Base-by-base conservation (phyloP, 2,888 invertebrate species). In the Sycophila texana region DNA sequence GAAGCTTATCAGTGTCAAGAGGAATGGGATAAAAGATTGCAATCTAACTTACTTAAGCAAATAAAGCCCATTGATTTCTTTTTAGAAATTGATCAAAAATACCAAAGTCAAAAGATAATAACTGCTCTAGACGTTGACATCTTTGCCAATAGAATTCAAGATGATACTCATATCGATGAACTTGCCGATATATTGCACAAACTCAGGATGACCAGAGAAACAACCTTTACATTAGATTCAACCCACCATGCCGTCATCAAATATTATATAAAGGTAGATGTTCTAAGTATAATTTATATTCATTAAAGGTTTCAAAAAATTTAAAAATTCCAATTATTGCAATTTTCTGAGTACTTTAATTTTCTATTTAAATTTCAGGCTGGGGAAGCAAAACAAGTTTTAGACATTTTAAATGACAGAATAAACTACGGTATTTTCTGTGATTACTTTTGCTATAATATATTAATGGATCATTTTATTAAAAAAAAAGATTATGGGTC, bases 371-470 rank as follows among this genome's bases (percentile, higher is more conserved):
- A 30, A 53, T 63, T 81, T 14, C 53, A 82, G 82, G 13, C 65
- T 61, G 82, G 73, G 49, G 39, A 72, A 67, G 18, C 67, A 18
- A 20, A 94, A 18, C 93, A 95, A 74, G 91, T 98, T 16, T 87
- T 97, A 0, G 91, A 93, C 18, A 92, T 97, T 10, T 91, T 99
- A 65, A 93, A 95, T 86, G 95, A 98, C 88, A 94, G 96, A 74
- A 89, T 96, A 18, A 95, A 95, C 87, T 99, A 95, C 92, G 99
- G 99, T 1, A 91, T 99, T 51, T 98, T 98, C 88, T 93, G 97
- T n/a, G 97, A 99, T 91, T 90, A 94, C 80, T 95, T 94, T 84
- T 92, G 94, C 49, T 94, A 94, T 12, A 97, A 96, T 89, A 91
- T 98, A 71, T 90, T 98, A 55, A 92, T 99, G 91, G 95, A 98